Evolutionary conservation across 2,113 vertebrate genomes (phyloP), one percentile per base, ranked within the genome.

Genomic region (Meleagris gallopavo): DNA sequence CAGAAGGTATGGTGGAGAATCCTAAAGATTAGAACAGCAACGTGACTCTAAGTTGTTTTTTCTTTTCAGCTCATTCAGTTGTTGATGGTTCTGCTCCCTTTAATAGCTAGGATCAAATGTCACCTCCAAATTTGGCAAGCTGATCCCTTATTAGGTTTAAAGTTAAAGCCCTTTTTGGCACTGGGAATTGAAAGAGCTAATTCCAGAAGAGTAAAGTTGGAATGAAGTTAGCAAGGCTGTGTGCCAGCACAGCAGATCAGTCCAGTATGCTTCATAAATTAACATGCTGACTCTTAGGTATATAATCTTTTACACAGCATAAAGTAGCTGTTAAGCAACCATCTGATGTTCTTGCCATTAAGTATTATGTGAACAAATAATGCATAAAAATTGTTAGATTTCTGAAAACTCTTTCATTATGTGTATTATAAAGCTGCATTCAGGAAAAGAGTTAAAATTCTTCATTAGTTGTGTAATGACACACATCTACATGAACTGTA

Each of bases 131-230:
- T 95, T 81, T 95, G 95, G 94, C 90, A 89, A 93, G 96, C 86
- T 86, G 86, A 96, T 96, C 80, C 93, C 94, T 97, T 95, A 55
- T 97, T 97, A 97, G 95, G 92, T 96, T 98, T 95, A 80, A 90
- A 95, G 85, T 93, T 96, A 94, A 97, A 95, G 89, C 83, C 79
- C 54, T 5, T 90, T 96, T 95, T 97, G 97, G 96, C 96, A 95
- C 80, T 95, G 91, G 88, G 81, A 94, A 83, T 16, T 13, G 86
- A 78, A 62, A 76, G 94, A 83, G 30, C 43, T 97, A 69, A 43
- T 97, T 98, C 96, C 96, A 94, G 91, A 95, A 85, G 79, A 90
- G 84, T 77, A 66, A 78, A 88, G 54, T 80, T 97, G 97, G 95
- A 96, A 78, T 73, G 66, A 91, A 88, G 45, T 83, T 92, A 91